Base-by-base conservation (phyloP, 1,140 invertebrate species). In the Caerostris darwini region DNA sequence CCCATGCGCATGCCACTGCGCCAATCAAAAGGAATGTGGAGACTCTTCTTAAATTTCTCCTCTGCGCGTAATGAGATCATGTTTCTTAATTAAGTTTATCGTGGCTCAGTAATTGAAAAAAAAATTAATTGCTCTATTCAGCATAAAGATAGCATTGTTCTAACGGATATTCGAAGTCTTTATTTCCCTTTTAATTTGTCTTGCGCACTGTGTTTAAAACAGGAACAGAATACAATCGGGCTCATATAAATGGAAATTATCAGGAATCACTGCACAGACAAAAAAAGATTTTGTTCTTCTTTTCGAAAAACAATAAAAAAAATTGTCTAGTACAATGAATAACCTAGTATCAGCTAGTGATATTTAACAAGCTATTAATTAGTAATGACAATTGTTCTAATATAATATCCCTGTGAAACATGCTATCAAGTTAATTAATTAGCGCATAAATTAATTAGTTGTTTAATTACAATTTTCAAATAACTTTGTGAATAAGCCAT, bases 1-100 rank as follows among this genome's bases (percentile, higher is more conserved):
- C 71, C 34, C 14, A 3, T 12, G 71, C 71, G 71, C 71, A 77
- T 19, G 50, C 71, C 71, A 19, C 53, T 77, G 71, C 71, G 71
- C 71, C 71, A 77, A 77, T 77, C 71, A 77, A 77, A 77, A 77
- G 61, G 71, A 77, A 77, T 77, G 71, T 77, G 34, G 71, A 34
- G 34, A 77, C 34, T 77, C 71, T 77, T 77, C 71, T 77, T 77
- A 77, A 77, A 77, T 77, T 77, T 77, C 71, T 34, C 34, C 34
- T 77, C 71, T 77, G 19, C 53, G 34, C 50, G 71, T 77, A 77
- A 77, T 77, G 71, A 77, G 71, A 77, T 77, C 71, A 10, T 77
- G 71, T 77, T 77, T 77, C 71, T 77, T 77, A 77, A 77, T 77
- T 77, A 77, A 77, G 71, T 77, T 77, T 77, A 77, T 77, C 71